Conservation (phyloP, 2,888 invertebrate genomes). For the Sinohyriopsis cumingii region DNA sequence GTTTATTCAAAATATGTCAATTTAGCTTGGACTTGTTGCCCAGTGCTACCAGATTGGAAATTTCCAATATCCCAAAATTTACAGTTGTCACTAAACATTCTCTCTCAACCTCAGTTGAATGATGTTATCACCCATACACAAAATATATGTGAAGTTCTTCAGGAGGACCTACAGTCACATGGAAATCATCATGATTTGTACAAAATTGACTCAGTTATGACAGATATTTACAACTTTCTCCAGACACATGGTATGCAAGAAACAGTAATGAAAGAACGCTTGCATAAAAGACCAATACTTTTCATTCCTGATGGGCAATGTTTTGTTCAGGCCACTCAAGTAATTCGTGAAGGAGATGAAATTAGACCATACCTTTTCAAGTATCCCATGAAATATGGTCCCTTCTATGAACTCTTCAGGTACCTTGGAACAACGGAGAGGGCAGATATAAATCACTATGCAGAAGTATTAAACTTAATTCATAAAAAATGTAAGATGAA, state of each 20-base stretch:
- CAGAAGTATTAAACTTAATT: conserved; percentile 5
- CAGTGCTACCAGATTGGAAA: too few relatives aligned
- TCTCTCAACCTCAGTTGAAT: not conserved
- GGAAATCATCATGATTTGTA: not conserved
- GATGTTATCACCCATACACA: conserved; percentile 13
- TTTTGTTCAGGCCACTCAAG: conserved; percentile 5
- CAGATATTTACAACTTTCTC: not conserved
- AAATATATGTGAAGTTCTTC: conserved; percentile 10
- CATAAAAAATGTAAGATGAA: not conserved
- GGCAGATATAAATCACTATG: conserved; percentile 3
- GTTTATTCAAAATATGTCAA: too few relatives aligned
- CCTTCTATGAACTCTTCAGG: conserved; percentile 9
- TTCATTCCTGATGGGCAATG: conserved; percentile 7
- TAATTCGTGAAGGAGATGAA: conserved; percentile 1
- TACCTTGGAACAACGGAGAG: conserved; percentile 10
- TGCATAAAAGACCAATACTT: conserved; percentile 7
- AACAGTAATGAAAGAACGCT: not conserved
- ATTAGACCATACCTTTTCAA: conserved; percentile 13
- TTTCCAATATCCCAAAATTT: too few relatives aligned
- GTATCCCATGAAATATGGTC: conserved; percentile 7
- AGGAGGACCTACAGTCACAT: conserved; percentile 2
- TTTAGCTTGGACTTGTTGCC: too few relatives aligned
- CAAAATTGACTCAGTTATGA: conserved; percentile 2
- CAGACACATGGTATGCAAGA: not conserved
- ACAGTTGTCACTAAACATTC: conserved; percentile 1